Percentiles rank a stretch among this genome's conserved stretches.
Evolutionary conservation across 2,888 invertebrate genomes (phyloP).

Genomic region (Agrochola lota): DNA sequence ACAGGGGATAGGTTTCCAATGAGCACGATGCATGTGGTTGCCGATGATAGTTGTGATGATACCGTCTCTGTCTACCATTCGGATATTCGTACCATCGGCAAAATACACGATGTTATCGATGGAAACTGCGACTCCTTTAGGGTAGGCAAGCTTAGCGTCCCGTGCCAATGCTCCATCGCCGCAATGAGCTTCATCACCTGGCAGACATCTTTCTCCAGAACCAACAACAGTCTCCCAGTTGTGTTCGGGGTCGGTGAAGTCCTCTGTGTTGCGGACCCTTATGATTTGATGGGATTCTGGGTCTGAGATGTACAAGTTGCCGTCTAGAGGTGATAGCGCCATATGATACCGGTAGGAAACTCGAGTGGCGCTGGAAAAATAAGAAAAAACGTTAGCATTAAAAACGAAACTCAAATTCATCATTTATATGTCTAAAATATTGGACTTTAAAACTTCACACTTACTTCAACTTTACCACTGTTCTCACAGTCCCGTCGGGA

Average conservation of each 20-base stretch:
- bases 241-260: constrained; percentile 95
- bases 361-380: constrained; percentile 94
- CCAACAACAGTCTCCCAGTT: constrained; percentile 99
- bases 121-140: constrained; percentile 98
- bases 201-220: constrained; percentile 97
- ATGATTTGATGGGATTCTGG: constrained; percentile 98
- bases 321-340: constrained; percentile 98
- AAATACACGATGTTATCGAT: constrained; percentile 98
- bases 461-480: constrained; percentile 95
- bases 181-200: constrained; percentile 98
- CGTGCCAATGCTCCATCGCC: constrained; percentile 98
- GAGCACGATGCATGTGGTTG: constrained; percentile 97
- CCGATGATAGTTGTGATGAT: constrained; percentile 98
- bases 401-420: not conserved
- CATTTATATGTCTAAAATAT: not conserved
- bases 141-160: constrained; percentile 98
- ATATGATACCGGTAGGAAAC: constrained; percentile 99
- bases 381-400: constrained; percentile 19
- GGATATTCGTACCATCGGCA: constrained; percentile 98
- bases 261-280: constrained; percentile 95
- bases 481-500: constrained; percentile 95
- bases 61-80: constrained; percentile 97
- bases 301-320: constrained; percentile 98
- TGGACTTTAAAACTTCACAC: constrained; percentile 74
- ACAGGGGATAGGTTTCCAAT: constrained; percentile 98